These are phyloP conservation scores for Amazonetta brasiliensis DNA, from an alignment of 2,797 vertebrate genomes.

Conservation along the genomic window DNA sequence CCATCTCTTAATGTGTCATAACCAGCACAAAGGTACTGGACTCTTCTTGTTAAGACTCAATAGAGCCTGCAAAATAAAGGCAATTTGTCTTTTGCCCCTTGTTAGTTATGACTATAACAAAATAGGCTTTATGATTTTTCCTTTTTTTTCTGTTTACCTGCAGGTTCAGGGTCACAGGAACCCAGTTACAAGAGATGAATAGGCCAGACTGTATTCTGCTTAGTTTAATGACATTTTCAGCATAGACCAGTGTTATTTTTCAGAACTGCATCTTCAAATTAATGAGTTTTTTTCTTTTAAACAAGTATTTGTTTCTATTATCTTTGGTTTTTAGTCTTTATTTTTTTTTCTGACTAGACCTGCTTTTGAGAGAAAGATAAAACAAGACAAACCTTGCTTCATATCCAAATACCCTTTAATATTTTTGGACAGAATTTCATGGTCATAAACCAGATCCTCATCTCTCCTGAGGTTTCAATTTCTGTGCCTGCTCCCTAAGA, in stretches of 20 bases:
- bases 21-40: neutral
- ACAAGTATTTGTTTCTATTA: neutral
- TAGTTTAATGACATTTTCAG: neutral
- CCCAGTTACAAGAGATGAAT: neutral
- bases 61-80: neutral
- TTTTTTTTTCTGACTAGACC: neutral
- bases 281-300: neutral
- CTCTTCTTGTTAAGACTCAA: neutral
- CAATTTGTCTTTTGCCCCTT: neutral
- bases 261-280: neutral
- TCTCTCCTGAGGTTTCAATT: neutral
- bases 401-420: neutral
- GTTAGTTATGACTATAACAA: neutral
- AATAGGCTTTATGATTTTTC: neutral
- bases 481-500: neutral
- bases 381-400: neutral
- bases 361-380: neutral
- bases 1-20: neutral
- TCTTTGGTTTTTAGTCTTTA: neutral
- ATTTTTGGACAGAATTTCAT: neutral
- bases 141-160: neutral
- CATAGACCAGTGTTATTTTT: fast-evolving
- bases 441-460: neutral
- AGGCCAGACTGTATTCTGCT: neutral
- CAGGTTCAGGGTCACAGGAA: neutral